Base-by-base conservation (phyloP, 92 coral and sea anemone genomes). In the Palythoa caribaeorum region DNA sequence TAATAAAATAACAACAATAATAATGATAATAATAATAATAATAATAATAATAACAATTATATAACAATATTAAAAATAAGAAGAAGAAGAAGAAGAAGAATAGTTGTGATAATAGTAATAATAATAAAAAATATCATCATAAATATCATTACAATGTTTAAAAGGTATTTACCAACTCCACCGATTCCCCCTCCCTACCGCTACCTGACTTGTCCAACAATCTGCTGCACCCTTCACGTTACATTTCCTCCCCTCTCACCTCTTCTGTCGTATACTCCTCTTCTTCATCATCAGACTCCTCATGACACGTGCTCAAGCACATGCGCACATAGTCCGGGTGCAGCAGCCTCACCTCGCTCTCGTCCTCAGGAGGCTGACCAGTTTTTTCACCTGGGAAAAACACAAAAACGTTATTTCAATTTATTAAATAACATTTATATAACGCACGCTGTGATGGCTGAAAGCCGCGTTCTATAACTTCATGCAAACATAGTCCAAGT, bases 241-340 rank as follows among this genome's bases (percentile, higher is more conserved):
- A 11, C 48, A 38, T n/a, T 12, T 15, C 2, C 78, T 0, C 10
- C 15, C 17, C 13, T 1, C 40, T 51, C 44, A 77, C 83, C 83
- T 53, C 69, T 47, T 73, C 78, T 28, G 47, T 17, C 40, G 4
- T 7, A 20, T 68, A 1, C 6, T 54, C 83, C 11, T 73, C 78
- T 9, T 40, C 68, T 54, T 38, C 83, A 54, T 17, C 86, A 15
- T 47, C 85, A 17, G 76, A n/a, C 12, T 13, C 63, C 21, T 68
- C 86, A 14, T 60, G 44, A 17, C 74, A 76, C 14, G 69, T 28
- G 63, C 95, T 92, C 71, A 92, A 83, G 17, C 91, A 55, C 57
- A 97, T 78, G 73, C 99, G 96, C 17, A 97, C 94, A 76, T 94
- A 91, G 9, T 91, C 96, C 38, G 98, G 96, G 92, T 92, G 84